These are phyloP conservation scores for Anthopleura sola DNA, from an alignment of 64 coral and sea anemone genomes.

Conservation along the genomic window DNA sequence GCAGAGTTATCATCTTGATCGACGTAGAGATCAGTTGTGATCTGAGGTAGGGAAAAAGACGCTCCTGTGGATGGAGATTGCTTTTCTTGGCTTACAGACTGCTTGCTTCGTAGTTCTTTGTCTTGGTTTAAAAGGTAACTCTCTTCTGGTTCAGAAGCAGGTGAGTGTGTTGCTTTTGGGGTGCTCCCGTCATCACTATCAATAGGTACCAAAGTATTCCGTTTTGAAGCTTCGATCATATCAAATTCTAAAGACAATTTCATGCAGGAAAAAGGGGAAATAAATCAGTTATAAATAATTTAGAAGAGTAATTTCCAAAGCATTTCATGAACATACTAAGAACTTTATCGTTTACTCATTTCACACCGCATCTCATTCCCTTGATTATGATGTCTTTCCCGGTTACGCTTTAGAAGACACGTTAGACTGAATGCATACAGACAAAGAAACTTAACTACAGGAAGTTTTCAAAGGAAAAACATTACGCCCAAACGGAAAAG, in stretches of 20 bases:
- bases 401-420: too few relatives aligned
- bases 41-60: slow-evolving; percentile 27
- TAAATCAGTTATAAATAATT: too few relatives aligned
- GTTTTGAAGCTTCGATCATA: slow-evolving; percentile 55
- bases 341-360: too few relatives aligned
- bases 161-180: slow-evolving; percentile 21
- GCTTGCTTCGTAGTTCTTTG: background rate
- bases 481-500: background rate
- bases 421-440: too few relatives aligned
- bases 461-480: background rate
- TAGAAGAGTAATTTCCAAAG: too few relatives aligned
- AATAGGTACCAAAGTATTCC: slow-evolving; percentile 35
- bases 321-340: too few relatives aligned
- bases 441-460: background rate
- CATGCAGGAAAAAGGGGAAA: background rate
- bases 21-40: slow-evolving; percentile 52
- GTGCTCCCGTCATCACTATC: slow-evolving; percentile 55
- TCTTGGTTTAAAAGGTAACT: slow-evolving; percentile 8
- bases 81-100: slow-evolving; percentile 12
- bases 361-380: background rate
- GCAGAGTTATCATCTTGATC: slow-evolving; percentile 29
- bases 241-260: slow-evolving; percentile 6
- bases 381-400: too few relatives aligned
- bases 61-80: background rate
- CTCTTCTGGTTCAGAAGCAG: slow-evolving; percentile 27